Evolutionary conservation across 2,797 vertebrate genomes (phyloP), one percentile per base, ranked within the genome.

Genomic region (Phalanger gymnotis): DNA sequence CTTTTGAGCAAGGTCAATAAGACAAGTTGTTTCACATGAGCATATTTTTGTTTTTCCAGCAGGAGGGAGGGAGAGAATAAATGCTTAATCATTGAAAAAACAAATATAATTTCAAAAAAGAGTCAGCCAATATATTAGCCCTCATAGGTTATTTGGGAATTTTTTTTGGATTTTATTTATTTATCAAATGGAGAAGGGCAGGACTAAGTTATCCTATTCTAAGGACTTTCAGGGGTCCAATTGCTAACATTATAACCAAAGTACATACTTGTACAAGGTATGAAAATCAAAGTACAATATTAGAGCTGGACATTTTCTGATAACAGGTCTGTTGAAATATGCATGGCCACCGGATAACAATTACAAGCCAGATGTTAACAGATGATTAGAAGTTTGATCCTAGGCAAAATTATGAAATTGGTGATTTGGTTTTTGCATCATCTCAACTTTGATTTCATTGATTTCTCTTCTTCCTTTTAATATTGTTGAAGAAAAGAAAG

Each of bases 291-390:
- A 61, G 92, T 94, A 54, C 51, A 95, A 91, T 94, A 91, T 93
- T 40, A 92, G 54, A 96, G 93, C 73, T 93, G 92, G 92, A 81
- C 51, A 91, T 95, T 66, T 81, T 54, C 55, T 90, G 53, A 51
- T 95, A 54, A 97, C 91, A 97, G 54, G 73, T 97, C 90, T 92
- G 11, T 94, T 96, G 92, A 97, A 96, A 94, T 92, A 58, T 91
- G 30, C 51, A n/a, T 73, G 16, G 66, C 58, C 13, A 73, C 16
- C 40, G 66, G 5, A 40, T 73, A 7, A 73, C 2, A 73, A 16
- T 61, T 14, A 66, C 14, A 6, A 73, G 66, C n/a, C 16, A 73
- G 14, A 73, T 73, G 2, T 40, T 40, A 19, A n/a, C 6, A 31
- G 7, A 81, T 47, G 40, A 81, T 81, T n/a, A 1, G 28, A 73